A percentile compares a stretch with the other conserved stretches of the same genome.
These are phyloP conservation scores for Neotoxoptera formosana DNA, from an alignment of 1,140 invertebrate genomes.

Conservation along the genomic window DNA sequence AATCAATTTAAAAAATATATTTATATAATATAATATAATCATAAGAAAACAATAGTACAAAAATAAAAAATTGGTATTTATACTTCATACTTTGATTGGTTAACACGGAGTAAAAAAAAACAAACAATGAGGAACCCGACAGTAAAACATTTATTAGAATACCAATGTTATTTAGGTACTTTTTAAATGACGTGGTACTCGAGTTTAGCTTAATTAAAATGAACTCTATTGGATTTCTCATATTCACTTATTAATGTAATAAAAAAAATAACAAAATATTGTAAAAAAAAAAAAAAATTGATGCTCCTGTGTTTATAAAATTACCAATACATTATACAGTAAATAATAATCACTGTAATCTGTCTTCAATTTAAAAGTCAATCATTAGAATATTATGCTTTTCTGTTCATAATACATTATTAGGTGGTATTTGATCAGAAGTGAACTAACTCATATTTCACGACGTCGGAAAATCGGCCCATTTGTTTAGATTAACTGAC, in stretches of 20 bases:
- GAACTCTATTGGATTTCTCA: neutral
- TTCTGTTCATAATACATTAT: neutral
- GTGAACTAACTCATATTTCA: neutral
- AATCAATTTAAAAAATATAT: neutral
- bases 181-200: neutral
- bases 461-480: constrained; percentile 71
- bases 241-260: neutral
- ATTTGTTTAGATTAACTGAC: constrained; percentile 86
- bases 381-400: neutral
- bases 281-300: neutral
- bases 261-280: neutral
- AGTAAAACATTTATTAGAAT: neutral
- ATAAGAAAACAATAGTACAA: neutral
- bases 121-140: neutral
- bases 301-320: neutral
- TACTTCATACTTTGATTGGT: neutral
- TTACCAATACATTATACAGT: neutral
- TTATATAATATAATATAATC: neutral
- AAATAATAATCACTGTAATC: neutral
- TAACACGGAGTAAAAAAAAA: neutral
- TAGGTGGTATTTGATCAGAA: neutral
- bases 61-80: constrained; percentile 10
- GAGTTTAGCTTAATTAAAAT: neutral
- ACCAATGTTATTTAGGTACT: neutral
- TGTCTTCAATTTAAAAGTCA: neutral